Evolutionary conservation across 2,888 invertebrate genomes (phyloP), one percentile per base, ranked within the genome.

Genomic region (Nomada fabriciana): DNA sequence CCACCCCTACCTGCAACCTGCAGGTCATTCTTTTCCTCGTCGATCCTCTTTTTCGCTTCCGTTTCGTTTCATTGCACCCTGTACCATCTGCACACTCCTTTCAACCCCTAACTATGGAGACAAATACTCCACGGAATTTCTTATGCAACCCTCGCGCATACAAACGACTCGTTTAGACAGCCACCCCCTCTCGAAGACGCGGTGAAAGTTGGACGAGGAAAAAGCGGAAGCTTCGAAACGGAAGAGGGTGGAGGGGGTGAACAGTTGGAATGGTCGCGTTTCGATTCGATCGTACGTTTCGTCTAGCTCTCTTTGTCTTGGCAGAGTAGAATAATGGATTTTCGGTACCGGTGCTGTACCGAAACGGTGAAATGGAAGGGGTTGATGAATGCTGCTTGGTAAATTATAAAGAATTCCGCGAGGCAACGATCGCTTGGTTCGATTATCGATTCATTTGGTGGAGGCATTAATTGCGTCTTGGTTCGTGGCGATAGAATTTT

Each of bases 121-220:
- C 90, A 91, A 91, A 91, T 90, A 89, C 87, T 86, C 87, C 89
- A 88, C 88, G 88, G 91, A 91, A 91, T 91, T 89, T 91, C 91
- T 90, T 90, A 88, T 89, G 89, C 88, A 87, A 75, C 86, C 84
- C 82, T 67, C 79, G 88, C 83, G 91, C 91, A 91, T 91, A 90
- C 90, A 91, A 91, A 91, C 89, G 87, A 91, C 87, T 86, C 88
- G 89, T 91, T 91, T 91, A 90, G 86, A 86, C 86, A 78, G 67
- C 78, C 75, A 60, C 50, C 53, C 53, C 25, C 65, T 42, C 53
- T 20, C 50, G 52, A 47, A 71, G 73, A 69, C 67, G 57, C 43
- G 42, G 65, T 43, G 67, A 47, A 50, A 63, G 59, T n/a, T 50
- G 29, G 36, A 15, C n/a, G 47, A 4, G 29, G 18, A 10, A 5